A percentile compares a stretch with the other conserved stretches of the same genome.
Evolutionary conservation across 2,113 vertebrate genomes (phyloP).

Genomic region (Syrmaticus mikado): DNA sequence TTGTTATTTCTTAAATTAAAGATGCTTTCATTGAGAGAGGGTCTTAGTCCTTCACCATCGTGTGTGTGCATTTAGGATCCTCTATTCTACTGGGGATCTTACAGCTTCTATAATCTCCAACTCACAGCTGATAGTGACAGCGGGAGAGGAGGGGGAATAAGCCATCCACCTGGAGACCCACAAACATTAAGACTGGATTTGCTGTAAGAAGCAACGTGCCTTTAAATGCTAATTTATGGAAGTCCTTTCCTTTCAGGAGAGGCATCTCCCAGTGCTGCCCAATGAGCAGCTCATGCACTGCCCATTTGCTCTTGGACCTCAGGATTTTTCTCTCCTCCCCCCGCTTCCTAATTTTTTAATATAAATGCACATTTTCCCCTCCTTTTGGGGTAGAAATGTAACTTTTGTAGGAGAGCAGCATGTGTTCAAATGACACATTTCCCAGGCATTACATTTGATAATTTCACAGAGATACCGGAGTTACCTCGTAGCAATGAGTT

Average conservation of each 20-base stretch:
- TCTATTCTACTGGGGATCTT: not conserved
- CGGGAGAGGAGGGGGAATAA: not conserved
- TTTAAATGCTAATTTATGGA: slow-evolving; percentile 60
- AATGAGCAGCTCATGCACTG: not conserved
- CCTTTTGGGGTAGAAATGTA: slow-evolving; percentile 76
- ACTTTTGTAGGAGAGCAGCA: slow-evolving; percentile 78
- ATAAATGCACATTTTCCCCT: slow-evolving; percentile 81
- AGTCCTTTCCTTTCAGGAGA: slow-evolving; percentile 49
- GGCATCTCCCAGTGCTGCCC: not conserved
- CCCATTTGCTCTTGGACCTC: slow-evolving; percentile 63
- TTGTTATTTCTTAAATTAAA: slow-evolving; percentile 1
- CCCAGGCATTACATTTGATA: slow-evolving; percentile 77
- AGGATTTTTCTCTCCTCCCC: slow-evolving; percentile 29
- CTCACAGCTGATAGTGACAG: not conserved
- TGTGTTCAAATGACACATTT: slow-evolving; percentile 78
- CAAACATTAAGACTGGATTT: not conserved
- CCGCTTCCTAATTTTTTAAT: slow-evolving; percentile 81
- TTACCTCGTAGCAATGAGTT: slow-evolving; percentile 73
- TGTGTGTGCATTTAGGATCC: not conserved
- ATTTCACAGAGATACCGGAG: slow-evolving; percentile 78
- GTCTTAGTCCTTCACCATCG: not conserved
- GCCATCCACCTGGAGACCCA: not conserved
- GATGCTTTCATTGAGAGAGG: not conserved
- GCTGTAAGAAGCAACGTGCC: not conserved
- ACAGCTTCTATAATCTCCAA: not conserved